Conservation (phyloP, 2,888 invertebrate genomes). For the Drosophila pseudotalamancana region DNA sequence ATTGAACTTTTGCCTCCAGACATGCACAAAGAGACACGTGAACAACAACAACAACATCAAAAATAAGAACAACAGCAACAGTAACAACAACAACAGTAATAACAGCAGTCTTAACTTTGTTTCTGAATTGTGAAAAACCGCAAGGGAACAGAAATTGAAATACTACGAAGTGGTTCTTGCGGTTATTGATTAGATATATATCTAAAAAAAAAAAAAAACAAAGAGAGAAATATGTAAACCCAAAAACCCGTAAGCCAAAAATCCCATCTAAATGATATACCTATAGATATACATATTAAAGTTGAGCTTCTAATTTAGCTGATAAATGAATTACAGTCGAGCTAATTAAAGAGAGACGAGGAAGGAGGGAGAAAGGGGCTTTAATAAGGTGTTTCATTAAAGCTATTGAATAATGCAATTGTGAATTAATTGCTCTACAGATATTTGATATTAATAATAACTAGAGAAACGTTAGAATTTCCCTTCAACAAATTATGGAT, state of each 20-base stretch:
- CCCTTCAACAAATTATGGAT: too few relatives aligned
- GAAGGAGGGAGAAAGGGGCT: neutral
- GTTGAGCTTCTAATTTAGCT: constrained; percentile 50
- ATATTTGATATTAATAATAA: neutral
- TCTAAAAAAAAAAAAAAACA: constrained; percentile 36
- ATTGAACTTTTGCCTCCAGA: constrained; percentile 81
- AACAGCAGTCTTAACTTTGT: constrained; percentile 43
- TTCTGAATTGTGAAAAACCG: constrained; percentile 54
- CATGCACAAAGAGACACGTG: constrained; percentile 40
- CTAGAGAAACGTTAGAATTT: neutral
- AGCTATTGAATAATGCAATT: neutral
- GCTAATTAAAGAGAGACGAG: constrained; percentile 33
- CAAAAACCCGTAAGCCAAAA: neutral
- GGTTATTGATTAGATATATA: constrained; percentile 75
- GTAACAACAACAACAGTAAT: constrained; percentile 33
- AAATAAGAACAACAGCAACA: constrained; percentile 13
- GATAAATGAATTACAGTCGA: constrained; percentile 30
- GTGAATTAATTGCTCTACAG: neutral
- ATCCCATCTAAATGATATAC: constrained; percentile 10
- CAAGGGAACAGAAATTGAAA: constrained; percentile 27
- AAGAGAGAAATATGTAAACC: constrained; percentile 24
- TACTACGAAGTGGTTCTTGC: constrained; percentile 48
- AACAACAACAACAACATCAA: constrained; percentile 12
- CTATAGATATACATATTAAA: constrained; percentile 29
- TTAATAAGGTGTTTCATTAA: neutral